These are phyloP conservation scores for Amphiduros pacificus DNA, from an alignment of 2,888 invertebrate species.

Conservation along the genomic window DNA sequence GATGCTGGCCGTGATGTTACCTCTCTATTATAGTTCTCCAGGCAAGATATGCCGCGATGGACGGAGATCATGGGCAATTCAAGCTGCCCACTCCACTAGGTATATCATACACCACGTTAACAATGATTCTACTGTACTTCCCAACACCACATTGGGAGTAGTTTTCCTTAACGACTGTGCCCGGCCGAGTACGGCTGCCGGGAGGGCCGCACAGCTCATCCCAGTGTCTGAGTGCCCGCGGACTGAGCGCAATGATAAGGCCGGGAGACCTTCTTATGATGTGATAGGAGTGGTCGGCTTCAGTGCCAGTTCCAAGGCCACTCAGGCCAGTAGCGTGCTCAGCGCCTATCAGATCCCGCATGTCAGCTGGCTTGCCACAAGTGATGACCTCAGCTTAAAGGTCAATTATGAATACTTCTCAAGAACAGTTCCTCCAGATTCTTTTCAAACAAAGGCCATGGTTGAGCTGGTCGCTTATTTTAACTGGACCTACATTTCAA, in stretches of 20 bases:
- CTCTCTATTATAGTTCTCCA: neutral
- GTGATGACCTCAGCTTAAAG: conserved; percentile 28
- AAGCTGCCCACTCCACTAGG: neutral
- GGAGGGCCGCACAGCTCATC: conserved; percentile 31
- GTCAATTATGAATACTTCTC: conserved; percentile 29
- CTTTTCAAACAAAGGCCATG: conserved; percentile 29
- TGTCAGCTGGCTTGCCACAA: conserved; percentile 32
- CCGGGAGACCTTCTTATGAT: conserved; percentile 7
- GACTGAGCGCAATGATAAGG: too few species aligned
- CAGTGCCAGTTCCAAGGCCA: conserved; percentile 29
- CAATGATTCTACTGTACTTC: neutral
- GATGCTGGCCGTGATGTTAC: neutral
- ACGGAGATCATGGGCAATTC: too few species aligned
- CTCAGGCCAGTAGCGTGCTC: conserved; percentile 29
- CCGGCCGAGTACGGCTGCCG: conserved; percentile 32
- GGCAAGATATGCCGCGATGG: too few species aligned
- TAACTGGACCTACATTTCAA: conserved; percentile 33
- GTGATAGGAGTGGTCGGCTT: conserved; percentile 33
- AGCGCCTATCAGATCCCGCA: conserved; percentile 29
- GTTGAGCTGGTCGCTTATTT: conserved; percentile 28
- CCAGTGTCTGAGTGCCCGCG: too few species aligned
- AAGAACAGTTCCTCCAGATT: conserved; percentile 32
- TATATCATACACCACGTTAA: conserved; percentile 10
- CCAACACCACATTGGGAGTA: conserved; percentile 10
- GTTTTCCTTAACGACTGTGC: conserved; percentile 12